phyloP scores from a whole-genome alignment of 2,888 invertebrate genomes.

The Nomada goodeniana region DNA sequence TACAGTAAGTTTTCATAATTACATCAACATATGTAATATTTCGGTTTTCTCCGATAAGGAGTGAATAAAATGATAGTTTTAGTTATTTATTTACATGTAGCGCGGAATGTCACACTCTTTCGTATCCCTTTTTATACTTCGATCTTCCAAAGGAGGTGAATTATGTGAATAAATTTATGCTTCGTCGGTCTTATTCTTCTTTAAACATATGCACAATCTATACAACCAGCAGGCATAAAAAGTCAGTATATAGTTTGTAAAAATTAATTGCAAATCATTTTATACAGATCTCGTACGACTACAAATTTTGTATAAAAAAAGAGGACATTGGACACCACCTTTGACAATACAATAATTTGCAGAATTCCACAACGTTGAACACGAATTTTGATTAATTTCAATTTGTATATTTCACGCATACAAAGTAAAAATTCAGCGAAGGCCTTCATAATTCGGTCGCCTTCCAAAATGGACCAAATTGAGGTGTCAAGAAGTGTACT shows the following conservation, averaged over 20 bases:
- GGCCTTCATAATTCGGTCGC: constrained; percentile 33
- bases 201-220: constrained; percentile 27
- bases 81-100: background rate
- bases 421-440: constrained; percentile 16
- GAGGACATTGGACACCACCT: background rate
- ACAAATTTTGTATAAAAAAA: constrained; percentile 4
- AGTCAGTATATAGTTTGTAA: background rate
- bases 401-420: constrained; percentile 4
- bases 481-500: constrained; percentile 36
- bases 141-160: background rate
- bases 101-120: background rate
- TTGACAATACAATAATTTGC: background rate
- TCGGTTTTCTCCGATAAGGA: background rate
- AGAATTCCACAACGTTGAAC: constrained; percentile 10
- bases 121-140: background rate
- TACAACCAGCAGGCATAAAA: constrained; percentile 18
- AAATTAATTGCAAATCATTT: constrained; percentile 2
- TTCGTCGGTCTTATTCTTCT: background rate
- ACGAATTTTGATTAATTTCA: constrained; percentile 25
- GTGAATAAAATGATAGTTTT: background rate
- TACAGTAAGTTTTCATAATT: constrained; percentile 3
- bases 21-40: background rate
- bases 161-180: background rate
- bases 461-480: constrained; percentile 65
- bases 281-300: background rate